Percentiles rank a stretch among this genome's conserved stretches.
phyloP scores from a whole-genome alignment of 2,113 vertebrate genomes.

The Drymodes brunneopygia region DNA sequence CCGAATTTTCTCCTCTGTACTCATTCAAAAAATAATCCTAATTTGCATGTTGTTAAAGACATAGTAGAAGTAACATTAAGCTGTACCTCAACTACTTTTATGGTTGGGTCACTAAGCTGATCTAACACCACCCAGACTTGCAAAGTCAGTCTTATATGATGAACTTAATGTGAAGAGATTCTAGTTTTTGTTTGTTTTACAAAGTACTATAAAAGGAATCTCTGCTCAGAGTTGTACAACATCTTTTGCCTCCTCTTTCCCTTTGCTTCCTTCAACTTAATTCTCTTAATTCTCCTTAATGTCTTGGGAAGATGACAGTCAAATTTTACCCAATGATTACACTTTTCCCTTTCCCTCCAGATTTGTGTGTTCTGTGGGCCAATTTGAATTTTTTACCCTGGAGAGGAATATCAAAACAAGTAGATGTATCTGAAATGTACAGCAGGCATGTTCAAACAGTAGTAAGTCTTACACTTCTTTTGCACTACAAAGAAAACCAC shows the following conservation, averaged over 20 bases:
- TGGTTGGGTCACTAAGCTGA: neutral
- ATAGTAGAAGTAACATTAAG: neutral
- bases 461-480: conserved; percentile 33
- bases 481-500: conserved; percentile 60
- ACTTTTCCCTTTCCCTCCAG: neutral
- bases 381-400: conserved; percentile 4
- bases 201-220: neutral
- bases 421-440: neutral
- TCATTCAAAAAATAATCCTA: neutral
- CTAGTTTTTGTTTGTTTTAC: neutral
- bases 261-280: neutral
- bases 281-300: neutral
- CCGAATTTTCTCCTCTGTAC: neutral
- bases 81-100: neutral
- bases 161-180: neutral
- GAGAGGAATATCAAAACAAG: conserved; percentile 11
- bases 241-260: neutral
- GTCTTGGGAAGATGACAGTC: neutral
- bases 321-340: neutral
- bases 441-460: conserved; percentile 31
- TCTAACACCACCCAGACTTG: neutral
- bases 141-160: neutral
- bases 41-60: neutral
- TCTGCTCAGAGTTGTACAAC: neutral
- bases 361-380: neutral